Evolutionary conservation across 1,140 invertebrate genomes (phyloP).

Genomic region (Rhyzopertha dominica): DNA sequence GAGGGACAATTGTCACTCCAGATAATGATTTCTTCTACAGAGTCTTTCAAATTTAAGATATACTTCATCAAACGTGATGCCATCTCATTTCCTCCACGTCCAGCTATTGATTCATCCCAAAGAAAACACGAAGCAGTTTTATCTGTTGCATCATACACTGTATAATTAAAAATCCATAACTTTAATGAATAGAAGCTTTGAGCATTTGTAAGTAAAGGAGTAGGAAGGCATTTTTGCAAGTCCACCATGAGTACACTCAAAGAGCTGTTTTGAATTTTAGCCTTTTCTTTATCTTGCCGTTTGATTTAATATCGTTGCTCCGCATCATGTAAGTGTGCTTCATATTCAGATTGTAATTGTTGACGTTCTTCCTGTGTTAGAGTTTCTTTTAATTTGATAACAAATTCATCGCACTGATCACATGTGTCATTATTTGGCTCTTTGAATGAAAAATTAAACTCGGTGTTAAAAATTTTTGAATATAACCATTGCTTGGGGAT

Average conservation of each 20-base stretch:
- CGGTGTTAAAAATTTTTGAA: constrained; percentile 1
- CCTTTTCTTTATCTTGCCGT: constrained; percentile 1
- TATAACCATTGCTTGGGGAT: constrained; percentile 2
- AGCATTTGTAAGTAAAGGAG: constrained; percentile 13
- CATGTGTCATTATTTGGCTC: too few species aligned
- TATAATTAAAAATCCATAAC: constrained; percentile 15
- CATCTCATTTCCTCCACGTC: constrained; percentile 15
- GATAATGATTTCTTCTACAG: constrained; percentile 9
- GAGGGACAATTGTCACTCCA: constrained; percentile 16
- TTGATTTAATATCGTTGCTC: constrained; percentile 5
- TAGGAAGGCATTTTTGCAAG: constrained; percentile 15
- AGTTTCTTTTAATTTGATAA: too few species aligned
- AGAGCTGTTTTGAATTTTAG: constrained; percentile 4
- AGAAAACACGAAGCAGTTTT: constrained; percentile 9
- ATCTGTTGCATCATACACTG: constrained; percentile 8
- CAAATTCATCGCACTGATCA: too few species aligned
- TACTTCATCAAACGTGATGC: constrained; percentile 8
- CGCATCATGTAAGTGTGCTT: constrained; percentile 1
- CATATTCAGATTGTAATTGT: constrained; percentile 1
- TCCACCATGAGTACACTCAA: constrained; percentile 10
- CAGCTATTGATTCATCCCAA: constrained; percentile 16
- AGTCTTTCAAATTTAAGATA: constrained; percentile 1
- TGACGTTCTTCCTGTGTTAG: constrained; percentile 1
- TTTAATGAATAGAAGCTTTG: constrained; percentile 17
- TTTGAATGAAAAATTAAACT: too few species aligned